phyloP scores from a whole-genome alignment of 2,113 vertebrate genomes.

The Hemiscyllium ocellatum region DNA sequence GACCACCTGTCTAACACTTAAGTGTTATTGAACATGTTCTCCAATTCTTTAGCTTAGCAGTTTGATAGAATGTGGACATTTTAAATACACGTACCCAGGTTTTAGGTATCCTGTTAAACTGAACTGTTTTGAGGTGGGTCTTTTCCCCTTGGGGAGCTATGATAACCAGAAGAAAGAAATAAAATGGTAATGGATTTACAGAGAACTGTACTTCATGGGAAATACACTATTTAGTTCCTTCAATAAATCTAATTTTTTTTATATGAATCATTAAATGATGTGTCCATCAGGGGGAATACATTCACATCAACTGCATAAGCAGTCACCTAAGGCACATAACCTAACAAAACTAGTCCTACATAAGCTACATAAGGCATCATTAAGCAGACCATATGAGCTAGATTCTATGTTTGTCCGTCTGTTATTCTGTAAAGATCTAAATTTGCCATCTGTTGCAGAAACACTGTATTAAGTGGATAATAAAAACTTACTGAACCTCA shows the following conservation, averaged over 20 bases:
- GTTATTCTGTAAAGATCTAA: not conserved
- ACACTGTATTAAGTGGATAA: not conserved
- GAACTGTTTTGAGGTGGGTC: not conserved
- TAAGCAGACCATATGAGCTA: not conserved
- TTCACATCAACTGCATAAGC: not conserved
- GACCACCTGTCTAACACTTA: not conserved
- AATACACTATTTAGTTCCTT: not conserved
- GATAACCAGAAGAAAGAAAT: not conserved
- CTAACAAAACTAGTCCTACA: not conserved
- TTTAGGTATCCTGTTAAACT: constrained; percentile 12
- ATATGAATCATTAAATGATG: not conserved
- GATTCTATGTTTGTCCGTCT: not conserved
- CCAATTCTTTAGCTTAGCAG: not conserved
- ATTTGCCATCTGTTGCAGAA: not conserved
- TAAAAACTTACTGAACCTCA: not conserved
- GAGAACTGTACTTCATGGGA: not conserved
- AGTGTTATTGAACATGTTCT: not conserved
- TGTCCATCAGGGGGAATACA: not conserved
- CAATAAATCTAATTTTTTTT: not conserved
- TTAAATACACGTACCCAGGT: not conserved
- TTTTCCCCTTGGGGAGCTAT: not conserved
- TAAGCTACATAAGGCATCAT: not conserved
- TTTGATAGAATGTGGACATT: not conserved
- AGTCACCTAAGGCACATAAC: not conserved
- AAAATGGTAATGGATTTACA: not conserved